These are phyloP conservation scores for Leptodactylus fuscus DNA, from an alignment of 2,113 vertebrate species.

Conservation along the genomic window DNA sequence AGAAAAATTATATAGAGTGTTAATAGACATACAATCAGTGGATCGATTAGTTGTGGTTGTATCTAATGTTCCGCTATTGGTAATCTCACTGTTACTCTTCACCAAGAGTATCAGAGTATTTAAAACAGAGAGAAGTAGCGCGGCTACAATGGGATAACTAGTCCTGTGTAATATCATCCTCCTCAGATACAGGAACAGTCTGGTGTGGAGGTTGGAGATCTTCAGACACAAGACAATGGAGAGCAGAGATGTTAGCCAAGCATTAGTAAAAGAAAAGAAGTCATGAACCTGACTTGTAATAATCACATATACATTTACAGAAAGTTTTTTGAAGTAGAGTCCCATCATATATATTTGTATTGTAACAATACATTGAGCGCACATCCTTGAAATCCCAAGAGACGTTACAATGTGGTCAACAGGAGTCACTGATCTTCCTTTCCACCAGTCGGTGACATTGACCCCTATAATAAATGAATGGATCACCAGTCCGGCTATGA, in stretches of 20 bases:
- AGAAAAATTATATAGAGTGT: background rate
- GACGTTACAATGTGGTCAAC: too few species aligned
- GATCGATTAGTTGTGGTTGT: background rate
- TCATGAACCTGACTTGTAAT: background rate
- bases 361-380: too few species aligned
- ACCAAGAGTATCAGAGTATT: background rate
- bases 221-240: background rate
- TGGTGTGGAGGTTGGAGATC: slow-evolving; percentile 1
- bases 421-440: too few species aligned
- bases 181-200: slow-evolving; percentile 2
- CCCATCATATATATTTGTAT: too few species aligned
- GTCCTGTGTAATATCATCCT: background rate
- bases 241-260: background rate
- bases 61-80: background rate
- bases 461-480: too few species aligned
- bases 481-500: too few species aligned
- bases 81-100: background rate
- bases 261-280: background rate
- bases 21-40: background rate
- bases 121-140: background rate
- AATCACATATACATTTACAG: too few species aligned
- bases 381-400: too few species aligned
- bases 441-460: too few species aligned
- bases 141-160: background rate
- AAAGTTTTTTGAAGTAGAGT: too few species aligned